phyloP scores from a whole-genome alignment of 1,140 invertebrate species.

The Trichonephila clavata region DNA sequence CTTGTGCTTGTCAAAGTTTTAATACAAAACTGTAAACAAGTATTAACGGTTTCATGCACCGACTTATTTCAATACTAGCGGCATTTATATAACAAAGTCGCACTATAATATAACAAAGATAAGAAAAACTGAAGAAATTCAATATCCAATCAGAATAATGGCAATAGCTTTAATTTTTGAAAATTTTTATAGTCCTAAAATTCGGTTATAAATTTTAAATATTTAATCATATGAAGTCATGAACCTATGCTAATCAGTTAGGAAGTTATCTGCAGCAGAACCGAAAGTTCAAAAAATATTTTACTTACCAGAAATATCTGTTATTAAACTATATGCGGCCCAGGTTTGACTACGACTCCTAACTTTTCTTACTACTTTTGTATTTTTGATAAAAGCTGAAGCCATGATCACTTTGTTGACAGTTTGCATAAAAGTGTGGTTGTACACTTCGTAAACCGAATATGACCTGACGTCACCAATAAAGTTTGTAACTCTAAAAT shows the following conservation, averaged over 20 bases:
- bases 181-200: background rate
- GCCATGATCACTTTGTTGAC: background rate
- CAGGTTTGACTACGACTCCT: background rate
- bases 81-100: background rate
- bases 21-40: background rate
- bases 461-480: background rate
- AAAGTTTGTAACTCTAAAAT: background rate
- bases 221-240: background rate
- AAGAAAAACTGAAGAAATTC: background rate
- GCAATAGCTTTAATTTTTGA: background rate
- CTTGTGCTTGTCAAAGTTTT: no score
- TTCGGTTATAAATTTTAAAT: background rate
- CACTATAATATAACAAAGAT: background rate
- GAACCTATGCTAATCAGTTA: conserved; percentile 18
- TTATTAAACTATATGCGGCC: background rate
- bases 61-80: background rate
- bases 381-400: background rate
- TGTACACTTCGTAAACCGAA: background rate
- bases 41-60: background rate
- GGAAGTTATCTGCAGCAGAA: conserved; percentile 1
- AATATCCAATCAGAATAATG: no score
- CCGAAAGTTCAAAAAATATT: background rate
- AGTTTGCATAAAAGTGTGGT: background rate
- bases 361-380: background rate
- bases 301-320: background rate